Percentiles rank a stretch among this genome's conserved stretches.
These are phyloP conservation scores for Steromphala cineraria DNA, from an alignment of 2,888 invertebrate genomes.

Conservation along the genomic window DNA sequence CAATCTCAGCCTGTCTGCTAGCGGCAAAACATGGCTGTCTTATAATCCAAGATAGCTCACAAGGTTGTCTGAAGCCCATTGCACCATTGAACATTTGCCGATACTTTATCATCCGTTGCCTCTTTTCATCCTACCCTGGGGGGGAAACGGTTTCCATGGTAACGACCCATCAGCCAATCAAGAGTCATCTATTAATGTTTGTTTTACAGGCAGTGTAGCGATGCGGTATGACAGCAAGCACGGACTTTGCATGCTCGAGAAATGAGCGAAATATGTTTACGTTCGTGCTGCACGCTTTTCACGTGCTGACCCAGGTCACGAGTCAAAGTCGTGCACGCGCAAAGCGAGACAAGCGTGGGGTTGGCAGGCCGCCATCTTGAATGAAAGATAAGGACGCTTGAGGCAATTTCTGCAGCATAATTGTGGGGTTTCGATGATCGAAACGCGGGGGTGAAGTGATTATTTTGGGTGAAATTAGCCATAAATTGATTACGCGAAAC, in stretches of 20 bases:
- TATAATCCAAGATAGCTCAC: neutral
- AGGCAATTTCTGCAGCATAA: neutral
- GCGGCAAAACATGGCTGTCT: too few relatives aligned
- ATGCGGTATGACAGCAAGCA: neutral
- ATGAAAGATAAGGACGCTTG: neutral
- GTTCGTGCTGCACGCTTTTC: neutral
- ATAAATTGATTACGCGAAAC: constrained; percentile 7
- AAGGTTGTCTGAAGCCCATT: neutral
- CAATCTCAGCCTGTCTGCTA: too few relatives aligned
- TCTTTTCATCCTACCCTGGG: neutral
- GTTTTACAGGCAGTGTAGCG: neutral
- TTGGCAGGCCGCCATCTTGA: neutral
- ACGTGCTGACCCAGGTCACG: constrained; percentile 3
- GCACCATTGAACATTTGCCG: neutral
- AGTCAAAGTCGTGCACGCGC: neutral
- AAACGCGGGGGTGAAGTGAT: neutral
- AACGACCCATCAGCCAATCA: neutral
- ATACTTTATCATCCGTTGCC: neutral
- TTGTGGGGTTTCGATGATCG: constrained; percentile 5
- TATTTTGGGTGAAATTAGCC: constrained; percentile 8
- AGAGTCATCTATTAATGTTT: neutral
- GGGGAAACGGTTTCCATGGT: neutral
- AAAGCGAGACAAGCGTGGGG: neutral
- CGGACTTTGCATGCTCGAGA: neutral
- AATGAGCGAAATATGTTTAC: constrained; percentile 8